Base-by-base conservation (phyloP, 2,113 vertebrate species). In the Cyanoramphus novaezelandiae region DNA sequence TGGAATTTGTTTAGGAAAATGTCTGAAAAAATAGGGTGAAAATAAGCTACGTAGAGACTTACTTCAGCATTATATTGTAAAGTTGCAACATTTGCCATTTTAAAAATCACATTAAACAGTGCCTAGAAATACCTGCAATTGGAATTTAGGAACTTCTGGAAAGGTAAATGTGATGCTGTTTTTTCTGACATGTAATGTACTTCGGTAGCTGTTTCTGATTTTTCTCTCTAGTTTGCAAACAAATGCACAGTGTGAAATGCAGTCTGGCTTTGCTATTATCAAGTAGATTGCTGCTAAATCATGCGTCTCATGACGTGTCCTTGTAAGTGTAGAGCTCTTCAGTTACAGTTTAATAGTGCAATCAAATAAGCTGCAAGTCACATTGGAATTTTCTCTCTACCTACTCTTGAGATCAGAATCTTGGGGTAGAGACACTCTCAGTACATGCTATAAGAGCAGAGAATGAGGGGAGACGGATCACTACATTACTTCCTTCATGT, bases 381-480 rank as follows among this genome's bases (percentile, higher is more conserved):
- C 68, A 19, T 14, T 41, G 82, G 79, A 33, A 21, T 82, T 84
- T 64, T 88, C 88, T 84, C 28, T 46, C 33, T 90, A 78, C 86
- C 91, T 82, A n/a, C 52, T 49, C n/a, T 33, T 44, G 74, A 71
- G 90, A 82, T 39, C 44, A 62, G 74, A 55, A 77, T 87, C 59
- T 72, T 27, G 27, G 37, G 41, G 41, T 47, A 65, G 62, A 78
- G 84, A 86, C 50, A 17, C 55, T 55, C 68, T 88, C 9, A 3
- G 35, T 25, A 29, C 28, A 41, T 8, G 80, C 3, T 69, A 90
- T 93, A 60, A 90, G 82, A 44, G 41, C 75, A 49, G 29, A 84
- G 95, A 83, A 94, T 55, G 74, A 91, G 86, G 87, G 94, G 92
- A 94, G 95, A 86, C 3, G 44, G 71, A 71, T 82, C 53, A 9